phyloP scores from a whole-genome alignment of 2,888 invertebrate genomes.

The Elegia similella region DNA sequence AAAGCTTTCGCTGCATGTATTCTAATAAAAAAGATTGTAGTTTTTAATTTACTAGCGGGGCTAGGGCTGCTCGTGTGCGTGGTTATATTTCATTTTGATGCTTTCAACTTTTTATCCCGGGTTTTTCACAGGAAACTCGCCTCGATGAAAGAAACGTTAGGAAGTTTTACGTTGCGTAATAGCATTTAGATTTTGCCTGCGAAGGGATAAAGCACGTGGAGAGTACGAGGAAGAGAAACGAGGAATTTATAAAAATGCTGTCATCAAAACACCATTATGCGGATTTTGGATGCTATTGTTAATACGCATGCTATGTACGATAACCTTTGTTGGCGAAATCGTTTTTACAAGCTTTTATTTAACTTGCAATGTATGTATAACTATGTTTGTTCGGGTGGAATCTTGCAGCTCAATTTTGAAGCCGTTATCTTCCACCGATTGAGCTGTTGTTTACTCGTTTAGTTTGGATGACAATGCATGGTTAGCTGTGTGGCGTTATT shows the following conservation, averaged over 20 bases:
- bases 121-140: not conserved
- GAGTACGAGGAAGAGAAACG: not conserved
- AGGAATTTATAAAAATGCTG: not conserved
- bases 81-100: not conserved
- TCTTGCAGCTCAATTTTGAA: no score
- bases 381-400: no score
- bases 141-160: not conserved
- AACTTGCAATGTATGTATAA: no score
- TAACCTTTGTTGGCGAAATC: not conserved
- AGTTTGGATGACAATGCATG: no score
- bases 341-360: not conserved
- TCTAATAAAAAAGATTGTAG: constrained; percentile 6
- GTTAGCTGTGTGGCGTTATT: no score
- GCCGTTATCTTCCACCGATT: no score
- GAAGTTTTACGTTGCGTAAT: not conserved
- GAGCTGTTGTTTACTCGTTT: no score
- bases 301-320: not conserved
- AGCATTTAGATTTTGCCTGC: not conserved
- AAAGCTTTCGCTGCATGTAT: constrained; percentile 6
- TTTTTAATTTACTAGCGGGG: constrained; percentile 11
- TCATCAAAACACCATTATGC: not conserved
- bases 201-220: not conserved
- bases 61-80: not conserved
- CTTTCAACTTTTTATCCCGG: not conserved
- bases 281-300: not conserved